phyloP scores from a whole-genome alignment of 1,140 invertebrate genomes.

The Zaprionus africanus region DNA sequence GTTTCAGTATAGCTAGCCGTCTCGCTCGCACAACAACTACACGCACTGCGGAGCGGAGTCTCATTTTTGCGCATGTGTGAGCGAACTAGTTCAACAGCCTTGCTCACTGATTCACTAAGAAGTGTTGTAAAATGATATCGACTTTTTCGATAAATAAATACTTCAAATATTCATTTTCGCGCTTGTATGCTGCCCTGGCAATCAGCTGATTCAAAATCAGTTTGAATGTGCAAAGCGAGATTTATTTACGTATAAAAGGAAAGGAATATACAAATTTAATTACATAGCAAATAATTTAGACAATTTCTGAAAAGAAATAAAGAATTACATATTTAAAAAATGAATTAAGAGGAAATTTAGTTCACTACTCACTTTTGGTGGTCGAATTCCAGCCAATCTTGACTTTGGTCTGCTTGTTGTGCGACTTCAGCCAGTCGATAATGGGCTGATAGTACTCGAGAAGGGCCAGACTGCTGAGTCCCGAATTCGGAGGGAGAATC shows the following conservation, averaged over 20 bases:
- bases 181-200: no score
- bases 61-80: conserved; percentile 3
- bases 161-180: no score
- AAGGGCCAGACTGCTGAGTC: conserved; percentile 84
- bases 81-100: conserved; percentile 1
- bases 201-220: neutral
- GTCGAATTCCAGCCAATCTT: conserved; percentile 75
- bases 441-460: conserved; percentile 84
- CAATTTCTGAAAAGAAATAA: conserved; percentile 58
- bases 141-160: no score
- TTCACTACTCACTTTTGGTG: conserved; percentile 58
- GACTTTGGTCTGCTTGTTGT: conserved; percentile 65
- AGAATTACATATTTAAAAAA: neutral
- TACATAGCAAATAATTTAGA: conserved; percentile 25
- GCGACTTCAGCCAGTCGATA: conserved; percentile 73
- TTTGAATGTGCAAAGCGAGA: neutral
- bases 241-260: conserved; percentile 23
- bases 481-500: conserved; percentile 85
- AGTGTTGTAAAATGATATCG: conserved; percentile 41
- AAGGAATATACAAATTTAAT: neutral
- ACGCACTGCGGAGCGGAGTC: neutral
- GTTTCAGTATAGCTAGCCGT: neutral
- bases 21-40: neutral
- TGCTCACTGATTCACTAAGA: neutral
- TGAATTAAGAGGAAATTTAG: neutral